Base-by-base conservation (phyloP, 2,888 invertebrate species). In the Notocelia uddmanniana region DNA sequence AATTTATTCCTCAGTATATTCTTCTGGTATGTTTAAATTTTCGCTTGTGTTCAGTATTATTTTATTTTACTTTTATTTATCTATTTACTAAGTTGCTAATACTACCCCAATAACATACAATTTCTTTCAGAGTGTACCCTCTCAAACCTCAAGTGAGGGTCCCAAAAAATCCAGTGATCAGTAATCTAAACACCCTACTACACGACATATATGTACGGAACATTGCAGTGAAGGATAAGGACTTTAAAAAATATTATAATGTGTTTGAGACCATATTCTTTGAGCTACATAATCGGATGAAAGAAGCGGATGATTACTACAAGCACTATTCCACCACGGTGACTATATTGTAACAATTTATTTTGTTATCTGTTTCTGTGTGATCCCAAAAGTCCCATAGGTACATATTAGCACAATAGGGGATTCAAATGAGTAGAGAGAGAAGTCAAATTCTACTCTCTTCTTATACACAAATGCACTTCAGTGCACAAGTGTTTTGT, bases 241-340 rank as follows among this genome's bases (percentile, higher is more conserved):
- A 88, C 60, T 90, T 89, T 37, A 59, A 76, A 13, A 68, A 80
- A 0, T 84, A 91, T 73, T 92, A 89, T 74, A 77, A 64, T 8
- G 88, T 92, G 0, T 89, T 90, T 62, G 77, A 81, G n/a, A 74
- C 74, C 0, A 78, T 91, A 37, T 89, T 92, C 63, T 74, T 76
- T 10, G 74, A 81, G n/a, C 73, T 92, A 5, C 87, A 91, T 48
- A 75, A 75, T 13, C 80, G 78, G 58, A 92, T 92, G 92, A 89
- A 88, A 67, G 76, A 79, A 3, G 89, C 87, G 2, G 91, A 92
- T 75, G 73, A 74, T 0, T 92, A 91, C 73, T 92, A 88, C 63
- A 71, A 74, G 0, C 84, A 84, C 58, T 91, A 90, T 74, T 85
- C 85, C 1, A 89, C 90, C 73, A 84, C 83, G 75, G 91, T 91